Evolutionary conservation across 2,888 invertebrate genomes (phyloP).

Genomic region (Epinotia brunnichana): DNA sequence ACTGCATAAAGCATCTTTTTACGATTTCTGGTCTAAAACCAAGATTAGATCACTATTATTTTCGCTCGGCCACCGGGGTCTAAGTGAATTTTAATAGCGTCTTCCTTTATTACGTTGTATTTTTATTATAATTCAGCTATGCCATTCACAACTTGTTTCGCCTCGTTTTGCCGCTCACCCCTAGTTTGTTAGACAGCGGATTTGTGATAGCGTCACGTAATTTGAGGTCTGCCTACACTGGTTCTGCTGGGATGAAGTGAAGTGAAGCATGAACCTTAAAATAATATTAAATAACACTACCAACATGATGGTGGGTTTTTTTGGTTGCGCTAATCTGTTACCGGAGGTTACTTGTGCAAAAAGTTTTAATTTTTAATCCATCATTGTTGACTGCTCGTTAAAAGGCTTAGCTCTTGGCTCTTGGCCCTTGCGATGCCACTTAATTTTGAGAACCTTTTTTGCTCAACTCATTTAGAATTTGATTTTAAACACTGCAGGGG

Average conservation of each 20-base stretch:
- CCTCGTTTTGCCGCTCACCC: too few species aligned
- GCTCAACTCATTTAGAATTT: conserved; percentile 55
- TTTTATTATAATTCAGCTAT: conserved; percentile 54
- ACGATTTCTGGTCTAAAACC: conserved; percentile 32
- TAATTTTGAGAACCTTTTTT: conserved; percentile 43
- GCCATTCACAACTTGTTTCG: not conserved
- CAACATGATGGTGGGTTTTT: conserved; percentile 11
- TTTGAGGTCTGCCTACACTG: too few species aligned
- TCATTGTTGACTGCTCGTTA: conserved; percentile 24
- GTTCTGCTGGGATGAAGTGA: not conserved
- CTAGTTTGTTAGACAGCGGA: too few species aligned
- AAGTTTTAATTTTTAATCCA: conserved; percentile 28
- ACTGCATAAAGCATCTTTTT: conserved; percentile 38
- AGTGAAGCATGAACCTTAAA: conserved; percentile 44
- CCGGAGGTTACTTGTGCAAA: conserved; percentile 25
- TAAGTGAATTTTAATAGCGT: conserved; percentile 70
- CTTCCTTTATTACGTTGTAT: conserved; percentile 60
- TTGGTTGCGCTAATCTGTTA: conserved; percentile 25
- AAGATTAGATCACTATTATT: conserved; percentile 45
- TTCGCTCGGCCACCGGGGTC: conserved; percentile 53
- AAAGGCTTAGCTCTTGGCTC: not conserved
- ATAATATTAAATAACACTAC: conserved; percentile 50
- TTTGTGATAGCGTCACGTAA: too few species aligned
- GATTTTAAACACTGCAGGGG: conserved; percentile 50
- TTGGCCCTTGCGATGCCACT: conserved; percentile 21